These are phyloP conservation scores for Pasiphila rectangulata DNA, from an alignment of 2,888 invertebrate genomes.

Conservation along the genomic window DNA sequence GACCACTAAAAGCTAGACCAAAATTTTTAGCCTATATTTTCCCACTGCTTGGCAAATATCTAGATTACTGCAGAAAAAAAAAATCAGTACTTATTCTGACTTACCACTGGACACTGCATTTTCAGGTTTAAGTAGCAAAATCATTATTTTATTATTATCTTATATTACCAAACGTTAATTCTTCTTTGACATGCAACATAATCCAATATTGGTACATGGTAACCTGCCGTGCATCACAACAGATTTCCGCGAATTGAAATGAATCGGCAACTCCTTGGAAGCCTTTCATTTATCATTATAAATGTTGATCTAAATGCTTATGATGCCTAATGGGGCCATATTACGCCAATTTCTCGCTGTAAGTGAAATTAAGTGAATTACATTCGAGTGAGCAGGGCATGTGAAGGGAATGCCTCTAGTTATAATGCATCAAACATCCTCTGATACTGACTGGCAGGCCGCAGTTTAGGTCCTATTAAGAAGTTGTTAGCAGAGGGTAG, in stretches of 20 bases:
- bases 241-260: neutral
- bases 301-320: constrained; percentile 49
- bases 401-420: constrained; percentile 69
- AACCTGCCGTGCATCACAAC: neutral
- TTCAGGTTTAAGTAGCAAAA: too few relatives aligned
- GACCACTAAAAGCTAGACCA: too few relatives aligned
- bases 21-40: too few relatives aligned
- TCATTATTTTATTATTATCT: neutral
- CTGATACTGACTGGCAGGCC: constrained; percentile 49
- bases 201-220: neutral
- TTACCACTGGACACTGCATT: too few relatives aligned
- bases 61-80: too few relatives aligned
- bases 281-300: constrained; percentile 35
- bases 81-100: too few relatives aligned
- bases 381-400: constrained; percentile 46
- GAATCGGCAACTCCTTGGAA: constrained; percentile 1
- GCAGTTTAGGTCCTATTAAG: constrained; percentile 69
- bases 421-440: constrained; percentile 70
- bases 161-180: too few relatives aligned
- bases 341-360: constrained; percentile 57
- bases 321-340: constrained; percentile 55
- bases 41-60: too few relatives aligned
- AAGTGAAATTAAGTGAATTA: constrained; percentile 74
- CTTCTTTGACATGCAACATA: neutral
- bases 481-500: constrained; percentile 57